Conservation (phyloP, 2,113 vertebrate genomes). For the Cyprinodon variegatus region DNA sequence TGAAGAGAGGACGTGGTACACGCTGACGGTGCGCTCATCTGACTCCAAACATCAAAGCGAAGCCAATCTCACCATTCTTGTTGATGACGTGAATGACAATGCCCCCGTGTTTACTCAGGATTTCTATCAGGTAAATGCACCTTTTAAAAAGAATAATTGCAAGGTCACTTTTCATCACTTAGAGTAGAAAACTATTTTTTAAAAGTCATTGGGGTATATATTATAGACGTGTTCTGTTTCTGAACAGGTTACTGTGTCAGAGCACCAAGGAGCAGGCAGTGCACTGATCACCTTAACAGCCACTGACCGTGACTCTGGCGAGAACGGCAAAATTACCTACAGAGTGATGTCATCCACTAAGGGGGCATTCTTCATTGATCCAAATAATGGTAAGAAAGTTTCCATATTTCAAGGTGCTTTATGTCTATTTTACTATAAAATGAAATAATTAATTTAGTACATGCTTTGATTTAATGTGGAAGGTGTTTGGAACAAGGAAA, state of each 20-base stretch:
- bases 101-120: slow-evolving; percentile 87
- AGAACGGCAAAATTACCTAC: slow-evolving; percentile 90
- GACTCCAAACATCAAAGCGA: slow-evolving; percentile 87
- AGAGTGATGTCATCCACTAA: slow-evolving; percentile 81
- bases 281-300: slow-evolving; percentile 88
- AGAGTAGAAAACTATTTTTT: background rate
- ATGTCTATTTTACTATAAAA: slow-evolving; percentile 18
- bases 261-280: slow-evolving; percentile 88
- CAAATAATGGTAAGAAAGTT: slow-evolving; percentile 85
- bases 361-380: slow-evolving; percentile 85
- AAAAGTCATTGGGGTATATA: background rate
- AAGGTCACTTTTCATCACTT: background rate
- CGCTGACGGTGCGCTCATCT: slow-evolving; percentile 84
- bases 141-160: background rate
- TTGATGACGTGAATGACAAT: slow-evolving; percentile 96
- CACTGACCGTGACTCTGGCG: slow-evolving; percentile 88
- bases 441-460: background rate
- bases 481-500: slow-evolving; percentile 30
- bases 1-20: slow-evolving; percentile 85
- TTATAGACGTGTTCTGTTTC: slow-evolving; percentile 8
- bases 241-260: slow-evolving; percentile 85
- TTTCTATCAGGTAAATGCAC: slow-evolving; percentile 88
- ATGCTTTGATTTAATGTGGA: slow-evolving; percentile 13
- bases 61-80: slow-evolving; percentile 89
- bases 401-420: slow-evolving; percentile 8